A percentile compares a stretch with the other conserved stretches of the same genome.
phyloP scores from a whole-genome alignment of 2,888 invertebrate species.

The Meta bourneti region DNA sequence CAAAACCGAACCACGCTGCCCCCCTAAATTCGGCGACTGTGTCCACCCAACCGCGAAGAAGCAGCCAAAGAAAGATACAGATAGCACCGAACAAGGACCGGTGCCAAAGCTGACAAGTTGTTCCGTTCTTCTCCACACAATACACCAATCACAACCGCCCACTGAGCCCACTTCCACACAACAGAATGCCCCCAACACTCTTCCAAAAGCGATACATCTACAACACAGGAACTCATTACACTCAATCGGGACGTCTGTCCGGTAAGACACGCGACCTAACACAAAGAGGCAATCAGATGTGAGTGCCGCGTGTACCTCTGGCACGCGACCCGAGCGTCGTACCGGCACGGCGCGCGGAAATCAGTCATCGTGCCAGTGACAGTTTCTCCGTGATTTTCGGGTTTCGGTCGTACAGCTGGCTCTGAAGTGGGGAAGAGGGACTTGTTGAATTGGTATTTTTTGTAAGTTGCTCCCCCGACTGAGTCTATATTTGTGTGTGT shows the following conservation, averaged over 20 bases:
- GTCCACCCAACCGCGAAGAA: not conserved
- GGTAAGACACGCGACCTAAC: conserved; percentile 58
- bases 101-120: conserved; percentile 69
- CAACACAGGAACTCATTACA: conserved; percentile 74
- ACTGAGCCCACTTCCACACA: conserved; percentile 45
- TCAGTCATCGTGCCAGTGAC: conserved; percentile 60
- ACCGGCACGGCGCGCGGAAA: not conserved
- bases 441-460: conserved; percentile 45
- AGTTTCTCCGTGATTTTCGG: conserved; percentile 24
- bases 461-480: not conserved
- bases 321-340: conserved; percentile 43
- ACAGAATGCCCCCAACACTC: conserved; percentile 27
- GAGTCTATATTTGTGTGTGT: conserved; percentile 42
- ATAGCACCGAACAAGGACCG: conserved; percentile 48
- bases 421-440: conserved; percentile 5
- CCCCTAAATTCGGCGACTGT: not conserved
- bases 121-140: conserved; percentile 57
- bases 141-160: conserved; percentile 65
- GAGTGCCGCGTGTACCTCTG: conserved; percentile 15
- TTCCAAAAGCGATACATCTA: conserved; percentile 36
- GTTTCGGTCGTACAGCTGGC: conserved; percentile 20
- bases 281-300: conserved; percentile 55
- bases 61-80: conserved; percentile 29
- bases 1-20: too few relatives aligned
- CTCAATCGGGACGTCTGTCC: conserved; percentile 33